Evolutionary conservation across 2,797 vertebrate genomes (phyloP), one percentile per base, ranked within the genome.

Genomic region (Anisognathus igniventris): DNA sequence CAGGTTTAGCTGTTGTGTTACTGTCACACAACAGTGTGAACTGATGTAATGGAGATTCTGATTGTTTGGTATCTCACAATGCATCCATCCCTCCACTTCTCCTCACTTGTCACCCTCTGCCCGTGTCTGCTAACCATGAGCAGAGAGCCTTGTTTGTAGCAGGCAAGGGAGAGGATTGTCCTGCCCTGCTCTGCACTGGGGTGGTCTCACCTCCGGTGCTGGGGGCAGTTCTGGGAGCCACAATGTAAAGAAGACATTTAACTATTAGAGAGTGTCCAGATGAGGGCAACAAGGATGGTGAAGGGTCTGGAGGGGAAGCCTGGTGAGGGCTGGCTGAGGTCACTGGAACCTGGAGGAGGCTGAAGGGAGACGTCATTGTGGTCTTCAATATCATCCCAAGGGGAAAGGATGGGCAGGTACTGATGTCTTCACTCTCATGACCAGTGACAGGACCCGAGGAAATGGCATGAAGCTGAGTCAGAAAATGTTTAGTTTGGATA

Each of bases 201-300:
- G 31, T 0, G 0, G 61, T 31, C 61, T 67, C 61, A 67, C 33
- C 33, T 67, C 4, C 0, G 31, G 16, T 54, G 9, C 48, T 88
- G 70, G 7, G 33, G 4, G 23, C 35, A 54, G 61, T 1, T 68
- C 13, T 24, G 42, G 77, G 16, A 0, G 14, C 16, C 27, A 7
- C 42, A 56, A 18, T 21, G 1, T 81, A 28, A 31, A 42, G 5
- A 51, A 54, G 27, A 14, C 2, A 24, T 61, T 20, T 13, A 54
- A 18, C 31, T 14, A 2, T 24, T 48, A 48, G 19, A 35, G 14
- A 61, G 23, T n/a, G 42, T 82, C 31, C 23, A 68, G 3, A 56
- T 23, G 7, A 62, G 11, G 28, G 4, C 56, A 6, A 9, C 1
- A 20, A 6, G 8, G 20, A 61, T 48, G 6, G 22, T 42, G 6